These are phyloP conservation scores for Parnassius mnemosyne DNA, from an alignment of 2,888 invertebrate genomes.

Conservation along the genomic window DNA sequence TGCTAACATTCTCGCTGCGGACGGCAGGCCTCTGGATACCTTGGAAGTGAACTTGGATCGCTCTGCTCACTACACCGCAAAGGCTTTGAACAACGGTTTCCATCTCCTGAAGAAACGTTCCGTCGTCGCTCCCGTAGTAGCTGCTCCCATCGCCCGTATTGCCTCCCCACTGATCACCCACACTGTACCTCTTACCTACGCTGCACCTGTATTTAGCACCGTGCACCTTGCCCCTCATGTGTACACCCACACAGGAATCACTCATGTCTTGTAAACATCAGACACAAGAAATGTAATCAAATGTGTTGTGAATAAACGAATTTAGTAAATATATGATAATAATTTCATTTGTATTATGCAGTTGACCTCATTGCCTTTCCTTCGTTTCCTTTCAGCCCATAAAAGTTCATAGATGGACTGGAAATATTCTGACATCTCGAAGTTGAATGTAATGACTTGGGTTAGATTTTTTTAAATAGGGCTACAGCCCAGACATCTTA, in stretches of 20 bases:
- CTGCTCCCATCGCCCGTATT: constrained; percentile 32
- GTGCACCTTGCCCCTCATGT: constrained; percentile 36
- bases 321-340: neutral
- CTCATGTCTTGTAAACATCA: constrained; percentile 7
- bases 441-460: no score
- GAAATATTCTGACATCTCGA: no score
- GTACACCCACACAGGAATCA: constrained; percentile 19
- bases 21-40: constrained; percentile 68
- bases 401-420: no score
- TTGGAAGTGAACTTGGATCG: constrained; percentile 71
- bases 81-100: constrained; percentile 52
- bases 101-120: constrained; percentile 57
- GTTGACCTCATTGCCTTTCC: no score
- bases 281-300: neutral
- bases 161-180: constrained; percentile 31
- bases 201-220: constrained; percentile 30
- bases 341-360: neutral
- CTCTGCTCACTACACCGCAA: constrained; percentile 64
- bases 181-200: constrained; percentile 41
- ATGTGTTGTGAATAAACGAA: neutral
- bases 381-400: no score
- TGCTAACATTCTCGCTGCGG: constrained; percentile 64
- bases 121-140: constrained; percentile 39
- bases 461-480: no score
- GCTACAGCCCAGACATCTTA: no score